Evolutionary conservation across 2,113 vertebrate genomes (phyloP).

Genomic region (Leptosomus discolor): DNA sequence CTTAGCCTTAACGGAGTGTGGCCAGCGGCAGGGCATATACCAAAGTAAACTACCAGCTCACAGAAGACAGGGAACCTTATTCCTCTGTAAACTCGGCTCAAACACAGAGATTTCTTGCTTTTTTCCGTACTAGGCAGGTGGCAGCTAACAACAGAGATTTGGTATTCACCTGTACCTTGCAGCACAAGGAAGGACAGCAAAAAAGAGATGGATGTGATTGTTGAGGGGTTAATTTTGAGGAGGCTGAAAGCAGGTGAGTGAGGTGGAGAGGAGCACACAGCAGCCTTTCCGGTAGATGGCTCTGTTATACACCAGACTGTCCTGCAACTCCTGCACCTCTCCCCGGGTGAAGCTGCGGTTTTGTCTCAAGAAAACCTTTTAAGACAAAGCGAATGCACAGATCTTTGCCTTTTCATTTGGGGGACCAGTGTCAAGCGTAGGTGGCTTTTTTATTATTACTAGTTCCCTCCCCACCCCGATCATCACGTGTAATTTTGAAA

Average conservation of each 20-base stretch:
- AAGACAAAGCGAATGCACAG: not conserved
- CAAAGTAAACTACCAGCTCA: not conserved
- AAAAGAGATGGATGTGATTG: not conserved
- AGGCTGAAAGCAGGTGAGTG: not conserved
- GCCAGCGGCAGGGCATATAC: not conserved
- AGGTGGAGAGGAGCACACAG: not conserved
- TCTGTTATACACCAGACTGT: conserved; percentile 7
- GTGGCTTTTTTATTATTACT: not conserved
- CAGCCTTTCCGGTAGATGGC: conserved; percentile 46
- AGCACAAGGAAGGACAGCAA: not conserved
- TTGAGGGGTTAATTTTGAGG: not conserved
- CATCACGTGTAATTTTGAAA: not conserved
- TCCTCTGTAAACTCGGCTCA: not conserved
- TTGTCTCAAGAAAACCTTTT: not conserved
- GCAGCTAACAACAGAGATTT: accelerated
- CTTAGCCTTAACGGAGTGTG: not conserved
- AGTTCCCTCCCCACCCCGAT: not conserved
- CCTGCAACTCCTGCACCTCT: not conserved
- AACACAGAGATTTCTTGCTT: not conserved
- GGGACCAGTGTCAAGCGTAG: not conserved
- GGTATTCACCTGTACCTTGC: not conserved
- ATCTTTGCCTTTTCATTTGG: not conserved
- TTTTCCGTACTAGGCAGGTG: accelerated
- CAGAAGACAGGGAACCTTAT: accelerated
- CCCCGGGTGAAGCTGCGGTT: accelerated